Evolutionary conservation across 53 echinoderm and acorn worm genomes (phyloP), one percentile per base, ranked within the genome.

Genomic region (Actinopyga echinites): DNA sequence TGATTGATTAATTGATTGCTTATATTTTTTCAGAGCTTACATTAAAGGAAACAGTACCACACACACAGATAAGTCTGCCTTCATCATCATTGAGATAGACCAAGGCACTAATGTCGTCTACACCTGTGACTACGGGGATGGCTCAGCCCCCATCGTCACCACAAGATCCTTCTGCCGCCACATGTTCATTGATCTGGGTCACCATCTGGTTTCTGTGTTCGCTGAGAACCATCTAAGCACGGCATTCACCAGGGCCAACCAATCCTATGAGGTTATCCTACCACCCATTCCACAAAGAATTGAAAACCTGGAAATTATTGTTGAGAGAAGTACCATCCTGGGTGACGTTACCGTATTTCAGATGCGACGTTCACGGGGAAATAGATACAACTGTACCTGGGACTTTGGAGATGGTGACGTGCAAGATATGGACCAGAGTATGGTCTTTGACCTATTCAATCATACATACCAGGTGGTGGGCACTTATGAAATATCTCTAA

Each of bases 311-410:
- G 77, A 38, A n/a, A 82, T 93, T 5, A 60, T 87, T n/a, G 87
- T 82, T 55, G 84, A 84, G 12, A 37, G 59, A 3, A 87, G 90
- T 1, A 69, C 52, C 69, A 75, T 85, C 56, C 54, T 82, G 40
- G 93, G 90, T 59, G 38, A 69, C 22, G 82, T 79, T 28, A 84
- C 83, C 0, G 77, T 82, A 8, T 90, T 90, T 57, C 71, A 67
- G 36, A 45, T 93, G 82, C 43, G 64, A 52, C 85, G 90, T 21
- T 30, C 62, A 15, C 64, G 90, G 3, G 93, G 93, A 17, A 93
- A 93, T 54, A 74, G 87, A 21, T 93, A 90, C 71, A 93, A 93
- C 73, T 93, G 93, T 58, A 93, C 93, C 1, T 90, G 90, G 87
- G 64, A 81, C 59, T 93, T 90, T 85, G 93, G 93, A 1, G 93